Conservation (phyloP, 2,888 invertebrate species). For the Agrotis clavis region DNA sequence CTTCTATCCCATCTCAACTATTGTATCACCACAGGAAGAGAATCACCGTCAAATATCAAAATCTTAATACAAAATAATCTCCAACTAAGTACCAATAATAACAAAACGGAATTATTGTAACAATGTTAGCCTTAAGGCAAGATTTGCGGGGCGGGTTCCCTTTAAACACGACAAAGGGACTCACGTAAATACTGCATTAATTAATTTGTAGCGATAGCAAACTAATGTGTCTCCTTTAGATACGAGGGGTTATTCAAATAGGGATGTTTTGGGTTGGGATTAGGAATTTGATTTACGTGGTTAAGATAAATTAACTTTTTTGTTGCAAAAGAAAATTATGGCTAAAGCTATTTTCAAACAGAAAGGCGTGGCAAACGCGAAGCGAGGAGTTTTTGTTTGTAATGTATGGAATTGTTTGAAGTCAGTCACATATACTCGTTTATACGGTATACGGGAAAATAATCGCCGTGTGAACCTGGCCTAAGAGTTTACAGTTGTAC, state of each 20-base stretch:
- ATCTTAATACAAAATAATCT: slow-evolving; percentile 32
- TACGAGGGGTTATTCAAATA: slow-evolving; percentile 13
- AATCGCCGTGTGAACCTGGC: too few relatives aligned
- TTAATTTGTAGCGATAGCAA: slow-evolving; percentile 82
- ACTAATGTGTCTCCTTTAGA: slow-evolving; percentile 52
- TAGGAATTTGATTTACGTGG: slow-evolving; percentile 2
- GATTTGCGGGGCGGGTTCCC: slow-evolving; percentile 71
- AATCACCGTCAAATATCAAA: slow-evolving; percentile 5
- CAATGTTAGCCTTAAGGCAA: slow-evolving; percentile 72
- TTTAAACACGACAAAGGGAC: slow-evolving; percentile 80
- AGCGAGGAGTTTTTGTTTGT: too few relatives aligned
- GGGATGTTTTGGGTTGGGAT: background rate
- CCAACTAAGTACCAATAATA: slow-evolving; percentile 28
- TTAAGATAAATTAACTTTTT: background rate
- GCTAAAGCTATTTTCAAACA: too few relatives aligned
- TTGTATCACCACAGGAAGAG: background rate
- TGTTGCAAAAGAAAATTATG: too few relatives aligned
- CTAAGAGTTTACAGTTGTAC: too few relatives aligned
- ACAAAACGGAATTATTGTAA: slow-evolving; percentile 44
- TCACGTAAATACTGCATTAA: slow-evolving; percentile 87
- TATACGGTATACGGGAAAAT: too few relatives aligned
- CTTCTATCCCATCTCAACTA: too few relatives aligned
- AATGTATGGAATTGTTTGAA: too few relatives aligned
- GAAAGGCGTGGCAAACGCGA: too few relatives aligned
- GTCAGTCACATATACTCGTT: too few relatives aligned